phyloP scores from a whole-genome alignment of 2,888 invertebrate genomes.

The Pristionchus entomophagus region DNA sequence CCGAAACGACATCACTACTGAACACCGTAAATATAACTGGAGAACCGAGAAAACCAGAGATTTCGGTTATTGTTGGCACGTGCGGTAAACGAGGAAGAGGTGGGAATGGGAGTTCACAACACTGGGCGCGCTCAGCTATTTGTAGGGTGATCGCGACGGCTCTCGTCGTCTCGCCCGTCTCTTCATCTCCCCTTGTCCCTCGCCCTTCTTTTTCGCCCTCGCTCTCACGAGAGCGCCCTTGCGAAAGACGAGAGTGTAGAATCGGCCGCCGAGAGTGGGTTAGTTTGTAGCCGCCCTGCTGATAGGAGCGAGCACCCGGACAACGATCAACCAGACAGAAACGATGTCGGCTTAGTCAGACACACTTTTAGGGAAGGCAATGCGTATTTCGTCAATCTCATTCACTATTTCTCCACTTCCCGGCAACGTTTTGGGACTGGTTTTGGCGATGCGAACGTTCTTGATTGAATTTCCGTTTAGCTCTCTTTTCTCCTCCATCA shows the following conservation, averaged over 20 bases:
- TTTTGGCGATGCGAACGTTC: no score
- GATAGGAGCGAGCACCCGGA: neutral
- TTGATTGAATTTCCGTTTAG: neutral
- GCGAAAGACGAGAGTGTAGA: neutral
- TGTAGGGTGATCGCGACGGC: constrained; percentile 2
- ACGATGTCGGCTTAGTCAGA: no score
- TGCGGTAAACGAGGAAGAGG: neutral
- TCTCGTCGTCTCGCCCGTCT: neutral
- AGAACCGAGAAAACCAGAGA: neutral
- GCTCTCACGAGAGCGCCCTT: neutral
- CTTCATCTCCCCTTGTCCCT: neutral
- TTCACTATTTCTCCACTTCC: no score
- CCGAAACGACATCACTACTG: no score
- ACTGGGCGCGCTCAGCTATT: neutral
- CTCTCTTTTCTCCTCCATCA: neutral
- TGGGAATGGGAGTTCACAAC: neutral
- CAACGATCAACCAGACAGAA: no score
- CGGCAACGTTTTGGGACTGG: no score
- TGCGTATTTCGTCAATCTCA: no score
- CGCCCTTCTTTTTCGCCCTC: neutral
- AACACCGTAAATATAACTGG: neutral
- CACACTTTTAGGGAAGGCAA: no score
- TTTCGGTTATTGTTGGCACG: neutral
- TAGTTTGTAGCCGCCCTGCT: neutral
- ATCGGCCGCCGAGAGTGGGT: neutral